phyloP scores from a whole-genome alignment of 2,797 vertebrate genomes.

The Falco rusticolus region DNA sequence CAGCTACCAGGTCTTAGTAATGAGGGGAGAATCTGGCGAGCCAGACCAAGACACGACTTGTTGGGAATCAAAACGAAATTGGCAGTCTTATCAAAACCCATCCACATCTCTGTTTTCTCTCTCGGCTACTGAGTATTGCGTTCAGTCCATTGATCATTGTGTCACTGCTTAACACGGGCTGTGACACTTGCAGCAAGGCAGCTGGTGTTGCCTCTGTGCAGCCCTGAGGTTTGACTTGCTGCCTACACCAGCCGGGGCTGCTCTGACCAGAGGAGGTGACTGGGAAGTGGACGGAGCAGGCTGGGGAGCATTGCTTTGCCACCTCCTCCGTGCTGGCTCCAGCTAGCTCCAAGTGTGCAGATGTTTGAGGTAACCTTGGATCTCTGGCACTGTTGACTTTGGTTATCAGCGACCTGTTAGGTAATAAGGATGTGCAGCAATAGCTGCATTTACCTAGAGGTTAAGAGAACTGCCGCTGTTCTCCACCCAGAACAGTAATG shows the following conservation, averaged over 20 bases:
- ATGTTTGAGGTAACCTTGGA: background rate
- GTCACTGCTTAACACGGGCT: background rate
- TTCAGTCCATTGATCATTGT: background rate
- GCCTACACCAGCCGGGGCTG: fast-evolving
- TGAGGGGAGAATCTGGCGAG: background rate
- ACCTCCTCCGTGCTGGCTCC: background rate
- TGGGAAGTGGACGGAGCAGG: background rate
- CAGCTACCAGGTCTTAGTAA: background rate
- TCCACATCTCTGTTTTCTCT: background rate
- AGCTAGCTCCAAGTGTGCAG: background rate
- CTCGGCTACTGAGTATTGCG: background rate
- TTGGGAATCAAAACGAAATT: background rate
- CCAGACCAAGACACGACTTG: background rate
- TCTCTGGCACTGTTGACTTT: background rate
- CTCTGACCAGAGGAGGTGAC: fast-evolving
- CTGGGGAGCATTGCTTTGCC: background rate
- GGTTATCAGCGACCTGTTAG: background rate
- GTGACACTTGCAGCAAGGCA: background rate
- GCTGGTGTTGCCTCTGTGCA: background rate
- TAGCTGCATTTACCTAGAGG: background rate
- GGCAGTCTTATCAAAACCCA: background rate
- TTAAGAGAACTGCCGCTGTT: background rate
- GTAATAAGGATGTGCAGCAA: slow-evolving; percentile 5
- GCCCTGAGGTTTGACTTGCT: background rate
- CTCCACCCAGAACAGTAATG: background rate